Percentiles rank a stretch among this genome's conserved stretches.
Evolutionary conservation across 2,797 vertebrate genomes (phyloP).

Genomic region (Tachyglossus aculeatus): DNA sequence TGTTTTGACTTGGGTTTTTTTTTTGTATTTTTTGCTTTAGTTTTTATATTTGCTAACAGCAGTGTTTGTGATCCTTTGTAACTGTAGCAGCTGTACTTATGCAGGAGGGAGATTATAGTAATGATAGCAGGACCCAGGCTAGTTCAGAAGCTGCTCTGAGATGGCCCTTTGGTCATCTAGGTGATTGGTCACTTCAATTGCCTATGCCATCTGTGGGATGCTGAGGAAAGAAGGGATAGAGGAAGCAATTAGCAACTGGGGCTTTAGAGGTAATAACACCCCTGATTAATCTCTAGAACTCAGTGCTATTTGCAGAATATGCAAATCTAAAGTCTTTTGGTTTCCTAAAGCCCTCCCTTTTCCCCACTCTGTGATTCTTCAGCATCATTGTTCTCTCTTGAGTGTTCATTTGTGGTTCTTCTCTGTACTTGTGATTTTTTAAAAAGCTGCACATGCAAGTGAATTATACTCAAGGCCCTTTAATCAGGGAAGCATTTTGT

Average conservation of each 20-base stretch:
- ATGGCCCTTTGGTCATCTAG: not conserved
- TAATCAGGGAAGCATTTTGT: not conserved
- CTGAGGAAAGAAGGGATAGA: not conserved
- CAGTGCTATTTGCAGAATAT: conserved; percentile 9
- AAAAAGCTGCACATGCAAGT: not conserved
- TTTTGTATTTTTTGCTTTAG: too few species aligned
- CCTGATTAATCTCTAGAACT: not conserved
- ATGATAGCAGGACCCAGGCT: not conserved
- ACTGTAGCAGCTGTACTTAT: conserved; percentile 5
- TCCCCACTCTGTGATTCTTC: not conserved
- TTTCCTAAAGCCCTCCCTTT: not conserved
- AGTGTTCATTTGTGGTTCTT: not conserved
- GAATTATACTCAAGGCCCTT: conserved; percentile 5
- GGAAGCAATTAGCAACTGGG: not conserved
- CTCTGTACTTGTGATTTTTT: not conserved
- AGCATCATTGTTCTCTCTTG: not conserved
- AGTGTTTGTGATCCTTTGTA: not conserved
- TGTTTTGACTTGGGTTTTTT: too few species aligned
- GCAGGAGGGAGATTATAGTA: conserved; percentile 15
- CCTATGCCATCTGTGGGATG: conserved; percentile 27
- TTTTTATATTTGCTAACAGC: conserved; percentile 13
- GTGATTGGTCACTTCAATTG: not conserved
- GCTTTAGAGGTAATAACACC: conserved; percentile 2
- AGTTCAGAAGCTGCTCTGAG: too few species aligned
- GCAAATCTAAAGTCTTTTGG: conserved; percentile 6